Percentiles rank a stretch among this genome's conserved stretches.
Evolutionary conservation across 2,888 invertebrate species (phyloP).

Genomic region (Balanococcus diminutus): DNA sequence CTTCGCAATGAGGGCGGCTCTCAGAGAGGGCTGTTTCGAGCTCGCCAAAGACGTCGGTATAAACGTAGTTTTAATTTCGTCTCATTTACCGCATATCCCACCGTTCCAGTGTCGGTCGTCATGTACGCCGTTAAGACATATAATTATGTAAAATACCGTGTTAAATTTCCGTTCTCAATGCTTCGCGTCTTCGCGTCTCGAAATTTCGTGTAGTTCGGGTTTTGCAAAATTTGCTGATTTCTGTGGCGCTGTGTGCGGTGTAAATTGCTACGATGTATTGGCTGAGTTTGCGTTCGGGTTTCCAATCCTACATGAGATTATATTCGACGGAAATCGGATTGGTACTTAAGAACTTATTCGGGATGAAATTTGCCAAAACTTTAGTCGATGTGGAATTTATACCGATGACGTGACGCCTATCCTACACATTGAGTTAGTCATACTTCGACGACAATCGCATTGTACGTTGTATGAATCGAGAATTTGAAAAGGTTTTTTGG

Average conservation of each 20-base stretch:
- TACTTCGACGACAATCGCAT: no score
- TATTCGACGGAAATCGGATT: no score
- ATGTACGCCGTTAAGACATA: background rate
- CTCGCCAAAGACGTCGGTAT: background rate
- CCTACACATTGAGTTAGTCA: no score
- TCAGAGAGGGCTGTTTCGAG: background rate
- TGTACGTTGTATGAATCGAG: no score
- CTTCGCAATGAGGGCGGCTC: background rate
- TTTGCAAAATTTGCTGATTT: background rate
- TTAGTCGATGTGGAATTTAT: no score
- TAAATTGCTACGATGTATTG: background rate
- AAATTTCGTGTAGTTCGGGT: background rate
- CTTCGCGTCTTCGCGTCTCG: background rate
- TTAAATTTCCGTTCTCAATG: background rate
- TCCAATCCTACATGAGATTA: background rate
- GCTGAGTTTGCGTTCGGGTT: no score
- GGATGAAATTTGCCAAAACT: no score
- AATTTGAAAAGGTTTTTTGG: no score
- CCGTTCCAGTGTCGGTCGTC: background rate
- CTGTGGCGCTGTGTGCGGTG: background rate
- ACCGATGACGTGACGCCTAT: no score
- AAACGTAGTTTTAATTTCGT: conserved; percentile 21
- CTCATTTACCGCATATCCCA: background rate
- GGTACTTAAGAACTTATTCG: no score
- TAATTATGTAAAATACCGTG: conserved; percentile 24